phyloP scores from a whole-genome alignment of 2,113 vertebrate genomes.

The Eretmochelys imbricata region DNA sequence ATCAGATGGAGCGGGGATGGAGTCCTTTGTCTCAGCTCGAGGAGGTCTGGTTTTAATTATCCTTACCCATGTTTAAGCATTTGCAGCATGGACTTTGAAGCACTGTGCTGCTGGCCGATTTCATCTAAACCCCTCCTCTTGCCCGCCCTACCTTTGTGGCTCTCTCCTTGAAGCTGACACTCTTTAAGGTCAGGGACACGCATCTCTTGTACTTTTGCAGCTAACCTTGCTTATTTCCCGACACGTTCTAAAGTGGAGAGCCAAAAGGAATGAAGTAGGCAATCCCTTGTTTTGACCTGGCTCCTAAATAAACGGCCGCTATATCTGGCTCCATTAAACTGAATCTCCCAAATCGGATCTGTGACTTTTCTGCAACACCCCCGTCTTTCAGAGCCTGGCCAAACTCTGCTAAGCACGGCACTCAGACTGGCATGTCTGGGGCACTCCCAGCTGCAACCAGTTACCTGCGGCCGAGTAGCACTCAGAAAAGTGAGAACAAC shows the following conservation, averaged over 20 bases:
- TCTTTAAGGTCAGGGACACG: background rate
- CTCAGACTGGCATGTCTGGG: background rate
- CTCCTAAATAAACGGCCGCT: background rate
- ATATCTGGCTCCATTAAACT: background rate
- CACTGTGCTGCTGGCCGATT: background rate
- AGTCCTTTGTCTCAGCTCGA: constrained; percentile 13
- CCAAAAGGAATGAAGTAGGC: background rate
- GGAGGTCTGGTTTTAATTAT: constrained; percentile 39
- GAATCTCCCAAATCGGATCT: background rate
- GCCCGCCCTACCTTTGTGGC: background rate
- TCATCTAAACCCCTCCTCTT: background rate
- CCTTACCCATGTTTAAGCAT: background rate
- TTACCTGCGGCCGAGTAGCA: background rate
- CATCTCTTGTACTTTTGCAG: background rate
- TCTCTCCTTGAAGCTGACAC: background rate
- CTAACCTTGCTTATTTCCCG: background rate
- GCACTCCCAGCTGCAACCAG: background rate
- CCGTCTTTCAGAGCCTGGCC: too few relatives aligned
- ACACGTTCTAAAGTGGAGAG: background rate
- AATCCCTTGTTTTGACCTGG: background rate
- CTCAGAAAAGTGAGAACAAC: background rate
- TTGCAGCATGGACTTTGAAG: background rate
- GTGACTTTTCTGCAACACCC: too few relatives aligned
- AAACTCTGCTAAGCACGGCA: too few relatives aligned
- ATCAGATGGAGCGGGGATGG: background rate